Evolutionary conservation across 2,797 vertebrate genomes (phyloP).

Genomic region (Myoxocephalus aenaeus): DNA sequence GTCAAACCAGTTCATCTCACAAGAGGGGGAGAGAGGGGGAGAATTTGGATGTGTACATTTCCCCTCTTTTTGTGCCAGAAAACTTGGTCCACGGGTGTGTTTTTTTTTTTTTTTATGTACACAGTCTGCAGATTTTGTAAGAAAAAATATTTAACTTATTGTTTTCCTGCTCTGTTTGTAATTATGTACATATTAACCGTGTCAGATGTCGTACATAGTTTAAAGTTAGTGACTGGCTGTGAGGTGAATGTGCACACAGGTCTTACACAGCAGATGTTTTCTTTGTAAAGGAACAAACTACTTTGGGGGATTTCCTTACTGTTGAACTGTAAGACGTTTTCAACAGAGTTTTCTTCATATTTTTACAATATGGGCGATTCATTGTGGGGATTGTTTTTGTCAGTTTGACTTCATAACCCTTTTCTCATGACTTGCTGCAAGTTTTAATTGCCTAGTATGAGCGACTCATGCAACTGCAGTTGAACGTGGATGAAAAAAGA

Average conservation of each 20-base stretch:
- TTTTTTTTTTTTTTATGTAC: slow-evolving; percentile 53
- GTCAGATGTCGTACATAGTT: slow-evolving; percentile 57
- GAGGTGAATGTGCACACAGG: slow-evolving; percentile 58
- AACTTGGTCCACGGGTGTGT: slow-evolving; percentile 52
- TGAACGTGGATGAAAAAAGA: slow-evolving; percentile 7
- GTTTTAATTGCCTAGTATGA: slow-evolving; percentile 24
- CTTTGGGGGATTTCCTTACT: slow-evolving; percentile 50
- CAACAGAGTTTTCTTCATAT: slow-evolving; percentile 56
- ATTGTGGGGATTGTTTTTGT: slow-evolving; percentile 48
- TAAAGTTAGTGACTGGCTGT: slow-evolving; percentile 53
- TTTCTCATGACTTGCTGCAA: slow-evolving; percentile 32
- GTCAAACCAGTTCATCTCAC: slow-evolving; percentile 43
- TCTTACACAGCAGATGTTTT: slow-evolving; percentile 49
- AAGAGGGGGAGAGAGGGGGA: slow-evolving; percentile 59
- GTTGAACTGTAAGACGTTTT: slow-evolving; percentile 49
- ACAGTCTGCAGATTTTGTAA: slow-evolving; percentile 74
- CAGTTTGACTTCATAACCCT: slow-evolving; percentile 8
- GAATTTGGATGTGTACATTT: slow-evolving; percentile 64
- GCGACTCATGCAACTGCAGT: slow-evolving; percentile 32
- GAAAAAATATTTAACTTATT: slow-evolving; percentile 85
- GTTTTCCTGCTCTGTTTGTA: slow-evolving; percentile 75
- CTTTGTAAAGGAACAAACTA: slow-evolving; percentile 51
- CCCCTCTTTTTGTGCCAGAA: slow-evolving; percentile 57
- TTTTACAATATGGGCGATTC: slow-evolving; percentile 58
- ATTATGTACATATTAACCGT: slow-evolving; percentile 79